Evolutionary conservation across 2,113 vertebrate species (phyloP).

Genomic region (Albula glossodonta): DNA sequence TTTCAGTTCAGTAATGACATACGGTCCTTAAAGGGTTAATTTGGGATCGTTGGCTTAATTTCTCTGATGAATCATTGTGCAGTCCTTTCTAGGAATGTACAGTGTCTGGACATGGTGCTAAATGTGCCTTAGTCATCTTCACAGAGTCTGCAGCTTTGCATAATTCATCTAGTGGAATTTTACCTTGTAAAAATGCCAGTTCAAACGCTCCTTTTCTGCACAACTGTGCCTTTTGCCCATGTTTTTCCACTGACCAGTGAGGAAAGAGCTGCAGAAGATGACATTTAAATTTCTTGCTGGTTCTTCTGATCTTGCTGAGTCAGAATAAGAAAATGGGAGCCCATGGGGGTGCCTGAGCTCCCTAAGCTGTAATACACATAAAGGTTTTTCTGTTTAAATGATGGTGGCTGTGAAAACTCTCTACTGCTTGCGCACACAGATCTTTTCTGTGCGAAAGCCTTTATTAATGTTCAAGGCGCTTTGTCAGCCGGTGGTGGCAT

Average conservation of each 20-base stretch:
- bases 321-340: background rate
- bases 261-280: background rate
- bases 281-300: no score
- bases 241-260: background rate
- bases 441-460: background rate
- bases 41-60: background rate
- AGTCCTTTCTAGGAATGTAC: constrained; percentile 15
- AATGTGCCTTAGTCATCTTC: background rate
- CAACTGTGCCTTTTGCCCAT: background rate
- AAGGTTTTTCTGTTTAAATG: background rate
- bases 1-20: background rate
- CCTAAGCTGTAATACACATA: background rate
- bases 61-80: background rate
- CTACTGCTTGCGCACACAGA: background rate
- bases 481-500: no score
- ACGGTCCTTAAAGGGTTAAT: constrained; percentile 65
- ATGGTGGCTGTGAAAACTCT: background rate
- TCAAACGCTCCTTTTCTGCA: background rate
- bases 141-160: background rate
- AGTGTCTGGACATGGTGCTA: constrained; percentile 58
- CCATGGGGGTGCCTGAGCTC: background rate
- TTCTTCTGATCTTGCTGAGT: background rate
- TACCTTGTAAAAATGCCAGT: background rate
- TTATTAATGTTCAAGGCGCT: background rate
- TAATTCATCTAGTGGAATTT: background rate